A percentile compares a stretch with the other conserved stretches of the same genome.
Conservation (phyloP, 2,888 invertebrate species). For the Melinaea menophilus region DNA sequence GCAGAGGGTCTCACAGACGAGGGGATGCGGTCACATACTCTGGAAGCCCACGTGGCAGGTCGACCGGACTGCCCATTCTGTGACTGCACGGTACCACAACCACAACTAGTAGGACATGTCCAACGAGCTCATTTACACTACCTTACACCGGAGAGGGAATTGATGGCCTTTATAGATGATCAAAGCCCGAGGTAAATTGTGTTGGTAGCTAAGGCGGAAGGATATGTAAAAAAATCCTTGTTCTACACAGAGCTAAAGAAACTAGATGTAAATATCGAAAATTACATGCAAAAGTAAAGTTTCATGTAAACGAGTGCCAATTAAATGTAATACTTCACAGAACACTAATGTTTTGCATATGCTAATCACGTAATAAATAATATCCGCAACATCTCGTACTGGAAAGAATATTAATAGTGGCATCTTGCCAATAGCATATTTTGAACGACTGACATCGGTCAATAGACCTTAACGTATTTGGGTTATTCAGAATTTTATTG, state of each 20-base stretch:
- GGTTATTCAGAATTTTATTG: slow-evolving; percentile 7
- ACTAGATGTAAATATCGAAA: background rate
- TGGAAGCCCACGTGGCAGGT: slow-evolving; percentile 87
- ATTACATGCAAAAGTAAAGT: background rate
- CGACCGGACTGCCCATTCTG: slow-evolving; percentile 90
- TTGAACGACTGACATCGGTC: background rate
- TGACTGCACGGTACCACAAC: slow-evolving; percentile 84
- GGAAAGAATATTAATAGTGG: slow-evolving; percentile 5
- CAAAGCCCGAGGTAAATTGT: slow-evolving; percentile 74
- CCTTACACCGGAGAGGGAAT: slow-evolving; percentile 86
- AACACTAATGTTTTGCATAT: background rate
- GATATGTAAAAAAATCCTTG: background rate
- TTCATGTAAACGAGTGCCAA: no score
- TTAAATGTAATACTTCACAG: no score
- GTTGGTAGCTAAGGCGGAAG: background rate
- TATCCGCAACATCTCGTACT: slow-evolving; percentile 2
- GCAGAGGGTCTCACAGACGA: slow-evolving; percentile 87
- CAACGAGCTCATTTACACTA: slow-evolving; percentile 91
- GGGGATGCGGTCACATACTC: slow-evolving; percentile 87
- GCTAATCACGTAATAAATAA: background rate
- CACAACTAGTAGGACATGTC: slow-evolving; percentile 87
- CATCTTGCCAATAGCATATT: slow-evolving; percentile 2
- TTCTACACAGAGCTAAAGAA: no score
- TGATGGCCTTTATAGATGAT: slow-evolving; percentile 88
- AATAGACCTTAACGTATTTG: background rate